A percentile compares a stretch with the other conserved stretches of the same genome.
phyloP scores from a whole-genome alignment of 2,797 vertebrate species.

The Diglossa cyanea region DNA sequence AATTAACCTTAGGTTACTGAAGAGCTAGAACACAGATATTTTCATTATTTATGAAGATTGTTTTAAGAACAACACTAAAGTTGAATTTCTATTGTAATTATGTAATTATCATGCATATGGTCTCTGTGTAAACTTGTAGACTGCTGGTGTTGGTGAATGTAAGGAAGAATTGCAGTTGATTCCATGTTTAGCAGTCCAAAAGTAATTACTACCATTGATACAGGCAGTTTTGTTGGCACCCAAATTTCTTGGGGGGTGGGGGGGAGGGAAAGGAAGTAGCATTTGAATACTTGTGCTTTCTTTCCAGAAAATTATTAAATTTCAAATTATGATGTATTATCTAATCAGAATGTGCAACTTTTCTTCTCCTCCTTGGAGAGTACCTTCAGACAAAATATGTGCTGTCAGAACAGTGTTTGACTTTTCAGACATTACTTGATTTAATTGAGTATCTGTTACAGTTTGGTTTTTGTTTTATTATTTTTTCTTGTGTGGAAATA shows the following conservation, averaged over 20 bases:
- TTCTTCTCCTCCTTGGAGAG: slow-evolving; percentile 56
- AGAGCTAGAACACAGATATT: slow-evolving; percentile 71
- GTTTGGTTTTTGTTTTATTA: slow-evolving; percentile 41
- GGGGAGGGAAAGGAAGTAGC: slow-evolving; percentile 48
- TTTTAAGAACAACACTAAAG: slow-evolving; percentile 73
- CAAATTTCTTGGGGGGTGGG: slow-evolving; percentile 59
- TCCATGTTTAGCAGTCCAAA: slow-evolving; percentile 64
- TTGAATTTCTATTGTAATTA: slow-evolving; percentile 76
- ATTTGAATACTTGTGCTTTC: slow-evolving; percentile 63
- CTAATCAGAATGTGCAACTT: slow-evolving; percentile 63
- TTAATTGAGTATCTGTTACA: slow-evolving; percentile 69
- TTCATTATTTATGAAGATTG: slow-evolving; percentile 80
- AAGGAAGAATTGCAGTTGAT: slow-evolving; percentile 69
- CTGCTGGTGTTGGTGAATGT: slow-evolving; percentile 74
- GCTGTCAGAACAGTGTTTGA: slow-evolving; percentile 66
- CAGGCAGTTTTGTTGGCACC: slow-evolving; percentile 68
- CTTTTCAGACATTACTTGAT: slow-evolving; percentile 71
- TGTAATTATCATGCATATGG: slow-evolving; percentile 70
- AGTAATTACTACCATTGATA: slow-evolving; percentile 58
- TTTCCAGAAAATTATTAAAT: slow-evolving; percentile 70
- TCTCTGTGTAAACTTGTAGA: slow-evolving; percentile 76
- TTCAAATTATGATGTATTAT: slow-evolving; percentile 58
- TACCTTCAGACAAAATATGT: slow-evolving; percentile 58
- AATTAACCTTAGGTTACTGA: slow-evolving; percentile 75
- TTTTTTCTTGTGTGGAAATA: slow-evolving; percentile 72